A percentile compares a stretch with the other conserved stretches of the same genome.
Conservation (phyloP, 2,113 vertebrate genomes). For the Apaloderma vittatum region DNA sequence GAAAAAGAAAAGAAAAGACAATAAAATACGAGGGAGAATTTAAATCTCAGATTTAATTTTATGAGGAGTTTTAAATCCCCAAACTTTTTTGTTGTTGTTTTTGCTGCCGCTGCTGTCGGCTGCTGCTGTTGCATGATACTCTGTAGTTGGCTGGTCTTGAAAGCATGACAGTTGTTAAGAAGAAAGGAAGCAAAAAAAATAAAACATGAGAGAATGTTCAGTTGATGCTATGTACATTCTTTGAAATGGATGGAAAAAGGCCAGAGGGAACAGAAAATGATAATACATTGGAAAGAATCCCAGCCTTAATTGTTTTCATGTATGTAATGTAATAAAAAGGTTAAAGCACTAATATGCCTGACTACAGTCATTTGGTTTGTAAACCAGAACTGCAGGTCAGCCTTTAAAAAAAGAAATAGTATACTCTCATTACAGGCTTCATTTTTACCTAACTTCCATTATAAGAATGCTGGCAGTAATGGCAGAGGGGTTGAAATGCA, state of each 20-base stretch:
- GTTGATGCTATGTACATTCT: constrained; percentile 66
- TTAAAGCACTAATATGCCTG: constrained; percentile 59
- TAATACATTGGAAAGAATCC: constrained; percentile 73
- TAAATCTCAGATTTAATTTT: constrained; percentile 87
- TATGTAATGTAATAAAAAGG: constrained; percentile 76
- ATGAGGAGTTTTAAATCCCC: constrained; percentile 77
- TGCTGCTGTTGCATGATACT: constrained; percentile 23
- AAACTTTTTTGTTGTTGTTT: constrained; percentile 67
- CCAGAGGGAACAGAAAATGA: constrained; percentile 78
- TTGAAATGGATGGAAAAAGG: constrained; percentile 79
- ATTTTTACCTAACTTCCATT: constrained; percentile 53
- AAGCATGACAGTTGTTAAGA: constrained; percentile 72
- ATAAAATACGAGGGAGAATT: constrained; percentile 83
- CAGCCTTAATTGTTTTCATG: constrained; percentile 81
- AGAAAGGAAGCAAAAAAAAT: constrained; percentile 67
- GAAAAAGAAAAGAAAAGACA: constrained; percentile 85
- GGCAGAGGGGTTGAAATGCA: background rate
- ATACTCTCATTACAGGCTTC: constrained; percentile 21
- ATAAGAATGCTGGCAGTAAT: constrained; percentile 34
- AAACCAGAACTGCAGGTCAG: constrained; percentile 72
- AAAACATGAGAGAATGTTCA: constrained; percentile 61
- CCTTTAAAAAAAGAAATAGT: constrained; percentile 51
- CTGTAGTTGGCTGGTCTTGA: constrained; percentile 65
- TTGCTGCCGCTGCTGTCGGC: background rate
- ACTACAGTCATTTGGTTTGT: constrained; percentile 67